These are phyloP conservation scores for Anhinga anhinga DNA, from an alignment of 2,113 vertebrate genomes.

Conservation along the genomic window DNA sequence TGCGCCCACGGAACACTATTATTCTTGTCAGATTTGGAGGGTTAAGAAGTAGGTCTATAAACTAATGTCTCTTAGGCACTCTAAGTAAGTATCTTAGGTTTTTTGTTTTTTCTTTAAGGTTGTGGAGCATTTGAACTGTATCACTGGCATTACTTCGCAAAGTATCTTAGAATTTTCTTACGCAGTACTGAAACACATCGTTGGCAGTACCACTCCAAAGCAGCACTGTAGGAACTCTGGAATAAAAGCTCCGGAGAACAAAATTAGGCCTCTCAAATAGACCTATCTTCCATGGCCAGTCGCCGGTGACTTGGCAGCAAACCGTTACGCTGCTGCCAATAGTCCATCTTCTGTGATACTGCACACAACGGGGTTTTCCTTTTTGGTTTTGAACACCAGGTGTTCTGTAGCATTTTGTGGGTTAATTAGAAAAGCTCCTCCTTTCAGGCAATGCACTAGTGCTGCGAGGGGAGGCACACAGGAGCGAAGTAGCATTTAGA, in stretches of 20 bases:
- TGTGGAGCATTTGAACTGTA: slow-evolving; percentile 80
- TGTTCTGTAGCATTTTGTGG: accelerated
- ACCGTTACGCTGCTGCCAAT: accelerated
- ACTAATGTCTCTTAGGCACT: not conserved
- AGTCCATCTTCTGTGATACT: too few relatives aligned
- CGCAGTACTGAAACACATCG: slow-evolving; percentile 75
- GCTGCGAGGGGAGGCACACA: not conserved
- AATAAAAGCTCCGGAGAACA: not conserved
- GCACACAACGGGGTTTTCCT: not conserved
- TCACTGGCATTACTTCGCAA: slow-evolving; percentile 85
- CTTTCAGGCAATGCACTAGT: accelerated
- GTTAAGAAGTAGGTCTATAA: not conserved
- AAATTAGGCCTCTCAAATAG: not conserved
- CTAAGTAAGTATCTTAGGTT: not conserved
- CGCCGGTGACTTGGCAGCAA: accelerated
- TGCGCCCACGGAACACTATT: accelerated
- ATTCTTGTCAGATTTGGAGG: not conserved
- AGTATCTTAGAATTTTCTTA: slow-evolving; percentile 84
- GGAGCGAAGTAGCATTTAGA: not conserved
- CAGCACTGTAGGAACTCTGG: not conserved
- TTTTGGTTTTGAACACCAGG: not conserved
- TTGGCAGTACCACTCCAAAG: not conserved
- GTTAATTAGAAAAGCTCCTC: not conserved
- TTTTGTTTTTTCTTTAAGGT: slow-evolving; percentile 68
- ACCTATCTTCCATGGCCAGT: accelerated